Percentiles rank a stretch among this genome's conserved stretches.
phyloP scores from a whole-genome alignment of 2,888 invertebrate genomes.

The Clunio marinus region DNA sequence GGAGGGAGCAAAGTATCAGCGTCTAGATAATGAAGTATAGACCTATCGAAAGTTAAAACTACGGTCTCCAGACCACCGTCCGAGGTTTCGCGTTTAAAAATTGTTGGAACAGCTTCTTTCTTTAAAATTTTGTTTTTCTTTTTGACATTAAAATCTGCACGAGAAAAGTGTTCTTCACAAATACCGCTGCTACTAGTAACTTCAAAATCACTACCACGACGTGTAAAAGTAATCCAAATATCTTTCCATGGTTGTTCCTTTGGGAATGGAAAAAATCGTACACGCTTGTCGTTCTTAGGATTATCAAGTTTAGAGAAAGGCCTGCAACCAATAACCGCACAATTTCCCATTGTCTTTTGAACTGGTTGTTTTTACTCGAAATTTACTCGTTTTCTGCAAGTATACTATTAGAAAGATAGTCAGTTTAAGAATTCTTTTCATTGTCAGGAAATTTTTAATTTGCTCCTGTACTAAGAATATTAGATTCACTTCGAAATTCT shows the following conservation, averaged over 20 bases:
- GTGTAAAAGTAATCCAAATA: neutral
- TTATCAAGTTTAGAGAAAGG: no score
- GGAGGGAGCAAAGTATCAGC: neutral
- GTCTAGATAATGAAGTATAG: neutral
- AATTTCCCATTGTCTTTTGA: no score
- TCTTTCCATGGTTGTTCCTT: neutral
- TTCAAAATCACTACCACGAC: neutral
- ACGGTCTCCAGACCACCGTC: no score
- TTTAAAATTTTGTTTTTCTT: neutral
- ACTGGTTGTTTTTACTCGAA: no score
- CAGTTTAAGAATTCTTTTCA: no score
- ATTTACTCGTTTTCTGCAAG: no score
- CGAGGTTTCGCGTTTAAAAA: neutral
- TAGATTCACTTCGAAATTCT: no score
- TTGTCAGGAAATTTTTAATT: no score
- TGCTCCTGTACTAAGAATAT: no score
- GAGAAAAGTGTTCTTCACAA: neutral
- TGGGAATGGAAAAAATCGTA: neutral
- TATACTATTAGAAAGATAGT: no score
- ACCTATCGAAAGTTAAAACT: neutral
- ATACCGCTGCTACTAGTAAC: neutral
- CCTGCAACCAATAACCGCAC: no score
- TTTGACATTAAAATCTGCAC: neutral
- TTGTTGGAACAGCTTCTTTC: neutral
- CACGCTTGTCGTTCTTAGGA: no score